Conservation (phyloP, 2,797 vertebrate genomes). For the Enoplosus armatus region DNA sequence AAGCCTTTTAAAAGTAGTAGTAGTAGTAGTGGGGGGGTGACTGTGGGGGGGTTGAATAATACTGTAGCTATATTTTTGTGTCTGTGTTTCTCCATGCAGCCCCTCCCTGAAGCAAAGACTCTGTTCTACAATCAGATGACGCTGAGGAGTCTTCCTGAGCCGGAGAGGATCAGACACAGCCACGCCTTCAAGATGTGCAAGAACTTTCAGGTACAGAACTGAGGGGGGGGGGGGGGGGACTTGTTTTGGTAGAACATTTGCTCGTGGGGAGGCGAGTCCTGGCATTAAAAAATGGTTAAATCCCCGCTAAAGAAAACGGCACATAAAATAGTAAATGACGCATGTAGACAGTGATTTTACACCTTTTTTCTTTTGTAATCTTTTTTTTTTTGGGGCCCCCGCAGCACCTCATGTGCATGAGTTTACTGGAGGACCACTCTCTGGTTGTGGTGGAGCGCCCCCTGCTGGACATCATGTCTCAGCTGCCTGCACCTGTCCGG, state of each 20-base stretch:
- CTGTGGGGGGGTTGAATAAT: not conserved
- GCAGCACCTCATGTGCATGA: conserved; percentile 91
- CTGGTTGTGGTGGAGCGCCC: conserved; percentile 94
- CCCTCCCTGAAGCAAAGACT: conserved; percentile 85
- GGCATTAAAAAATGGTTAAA: no score
- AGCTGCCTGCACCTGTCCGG: conserved; percentile 91
- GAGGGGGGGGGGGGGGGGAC: no score
- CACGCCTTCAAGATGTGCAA: conserved; percentile 97
- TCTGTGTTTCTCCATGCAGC: conserved; percentile 78
- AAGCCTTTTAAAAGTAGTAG: not conserved
- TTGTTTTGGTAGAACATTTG: no score
- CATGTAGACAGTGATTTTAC: no score
- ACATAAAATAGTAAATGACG: no score
- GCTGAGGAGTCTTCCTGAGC: conserved; percentile 86
- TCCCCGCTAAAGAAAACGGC: no score
- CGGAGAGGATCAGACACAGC: conserved; percentile 76
- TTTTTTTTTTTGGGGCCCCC: no score
- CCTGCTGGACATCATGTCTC: conserved; percentile 88
- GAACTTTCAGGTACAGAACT: conserved; percentile 93
- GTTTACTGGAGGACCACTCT: conserved; percentile 89
- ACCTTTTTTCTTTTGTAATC: no score
- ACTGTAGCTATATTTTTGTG: not conserved
- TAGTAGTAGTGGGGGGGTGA: no score
- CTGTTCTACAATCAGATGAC: conserved; percentile 88
- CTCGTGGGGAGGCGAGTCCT: no score